Conservation (phyloP, 2,888 invertebrate species). For the Ennomos fuscantarius region DNA sequence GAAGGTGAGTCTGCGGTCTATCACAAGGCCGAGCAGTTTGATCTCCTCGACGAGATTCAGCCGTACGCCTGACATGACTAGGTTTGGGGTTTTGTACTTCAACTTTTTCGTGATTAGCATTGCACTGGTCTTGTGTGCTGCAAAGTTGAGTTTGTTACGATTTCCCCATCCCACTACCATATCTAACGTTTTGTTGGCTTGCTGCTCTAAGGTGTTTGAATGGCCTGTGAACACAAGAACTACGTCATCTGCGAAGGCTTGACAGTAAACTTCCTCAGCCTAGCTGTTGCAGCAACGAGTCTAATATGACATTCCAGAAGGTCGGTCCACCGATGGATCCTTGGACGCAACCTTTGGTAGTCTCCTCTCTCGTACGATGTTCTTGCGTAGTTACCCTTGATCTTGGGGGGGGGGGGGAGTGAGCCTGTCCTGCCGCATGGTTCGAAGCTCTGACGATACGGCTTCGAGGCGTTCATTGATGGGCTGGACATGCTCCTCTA, state of each 20-base stretch:
- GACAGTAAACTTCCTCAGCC: slow-evolving; percentile 3
- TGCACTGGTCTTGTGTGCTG: slow-evolving; percentile 1
- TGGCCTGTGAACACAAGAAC: slow-evolving; percentile 7
- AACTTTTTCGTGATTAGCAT: slow-evolving; percentile 9
- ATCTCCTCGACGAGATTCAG: neutral
- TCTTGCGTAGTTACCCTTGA: neutral
- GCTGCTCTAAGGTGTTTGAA: neutral
- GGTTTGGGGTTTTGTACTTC: slow-evolving; percentile 1
- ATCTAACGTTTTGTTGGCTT: neutral
- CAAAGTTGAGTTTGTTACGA: neutral
- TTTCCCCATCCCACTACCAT: neutral
- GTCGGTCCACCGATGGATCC: no score
- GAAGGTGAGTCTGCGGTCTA: slow-evolving; percentile 5
- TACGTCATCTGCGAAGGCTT: no score
- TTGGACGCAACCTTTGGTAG: no score
- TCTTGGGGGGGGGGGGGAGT: neutral
- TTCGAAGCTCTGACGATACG: no score
- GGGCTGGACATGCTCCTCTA: no score
- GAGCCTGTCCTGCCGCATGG: no score
- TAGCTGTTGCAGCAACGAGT: neutral
- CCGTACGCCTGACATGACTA: neutral
- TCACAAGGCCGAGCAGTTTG: slow-evolving; percentile 3
- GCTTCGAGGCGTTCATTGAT: no score
- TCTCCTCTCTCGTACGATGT: neutral
- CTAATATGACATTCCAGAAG: no score